Base-by-base conservation (phyloP, 2,113 vertebrate species). In the Hylia prasina region DNA sequence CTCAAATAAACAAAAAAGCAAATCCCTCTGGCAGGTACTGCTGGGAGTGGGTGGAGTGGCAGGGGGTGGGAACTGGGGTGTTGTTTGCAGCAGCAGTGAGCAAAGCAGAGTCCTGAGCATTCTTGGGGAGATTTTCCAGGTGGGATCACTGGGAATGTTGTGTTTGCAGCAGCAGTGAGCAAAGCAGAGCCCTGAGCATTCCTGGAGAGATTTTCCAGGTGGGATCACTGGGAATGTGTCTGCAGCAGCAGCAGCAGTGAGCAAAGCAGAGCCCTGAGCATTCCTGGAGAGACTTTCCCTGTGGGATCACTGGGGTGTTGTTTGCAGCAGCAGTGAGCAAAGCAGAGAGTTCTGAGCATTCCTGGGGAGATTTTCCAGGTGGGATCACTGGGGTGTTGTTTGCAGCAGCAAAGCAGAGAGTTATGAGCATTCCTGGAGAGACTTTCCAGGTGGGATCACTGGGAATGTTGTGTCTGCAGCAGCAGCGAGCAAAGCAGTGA, bases 311-410 rank as follows among this genome's bases (percentile, higher is more conserved):
- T 48, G 53, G 13, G 17, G 13, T 53, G 51, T 30, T 47, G 56
- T 23, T 27, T 37, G 44, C 27, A 58, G 13, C 42, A 64, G 3
- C 8, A 5, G 13, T n/a, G n/a, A n/a, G n/a, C n/a, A n/a, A n/a
- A n/a, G n/a, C n/a, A n/a, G n/a, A n/a, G n/a, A n/a, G n/a, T 24
- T 39, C 28, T 45, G 47, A 40, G 40, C 4, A 0, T 21, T 71
- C 23, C 4, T 0, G 3, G 83, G 37, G 66, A 1, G 44, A 15
- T 21, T 24, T 31, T 0, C 15, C 45, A 7, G n/a, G 4, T 61
- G 80, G 30, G 20, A 72, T 47, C 64, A 5, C 10, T 23, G 22
- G 71, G 71, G 5, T 54, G 69, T 7, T 72, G 53, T 68, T 11
- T 90, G 82, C 37, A 88, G 0, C 39, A 70, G 50, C 69, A 64